Base-by-base conservation (phyloP, 2,113 vertebrate genomes). In the Furnarius figulus region DNA sequence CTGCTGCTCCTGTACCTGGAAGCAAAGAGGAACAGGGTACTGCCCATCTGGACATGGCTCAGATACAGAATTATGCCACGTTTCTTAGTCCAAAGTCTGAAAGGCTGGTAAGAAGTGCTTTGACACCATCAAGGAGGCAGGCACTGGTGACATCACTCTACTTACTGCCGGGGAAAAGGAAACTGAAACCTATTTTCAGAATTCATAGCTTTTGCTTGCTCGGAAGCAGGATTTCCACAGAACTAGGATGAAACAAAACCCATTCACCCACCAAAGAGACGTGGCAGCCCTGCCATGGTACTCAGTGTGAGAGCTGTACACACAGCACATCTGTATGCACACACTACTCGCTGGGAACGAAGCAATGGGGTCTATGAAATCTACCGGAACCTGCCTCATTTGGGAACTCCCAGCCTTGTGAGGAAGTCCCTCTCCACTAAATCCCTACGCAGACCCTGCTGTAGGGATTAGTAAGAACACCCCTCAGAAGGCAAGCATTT, bases 301-400 rank as follows among this genome's bases (percentile, higher is more conserved):
- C 50, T 70, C 46, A 31, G 42, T 9, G 17, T 31, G 52, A 50
- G 10, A 72, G 33, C 11, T 72, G 15, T 1, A 33, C 1, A 14
- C 3, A 37, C 9, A 79, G 35, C 75, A 66, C 25, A 11, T 9
- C 47, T 44, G 22, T 10, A 28, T 0, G 23, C 13, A 49, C 20
- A 35, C 22, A 13, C 3, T 18, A 3, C 10, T 68, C 22, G 35
- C 63, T 8, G 31, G 55, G 67, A 50, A 22, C 0, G 3, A 55
- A 71, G 72, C 1, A 2, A 42, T 0, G 5, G 37, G 27, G 62
- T 9, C 27, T 3, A 8, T 1, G 19, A 37, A 73, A 53, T 28
- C n/a, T 5, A 15, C 6, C 49, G 44, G 44, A 53, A 73, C 17
- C 50, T 2, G 1, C 12, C 70, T n/a, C 46, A 28, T 7, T 15